Conservation (phyloP, 1,140 invertebrate genomes). For the Coelopa frigida region DNA sequence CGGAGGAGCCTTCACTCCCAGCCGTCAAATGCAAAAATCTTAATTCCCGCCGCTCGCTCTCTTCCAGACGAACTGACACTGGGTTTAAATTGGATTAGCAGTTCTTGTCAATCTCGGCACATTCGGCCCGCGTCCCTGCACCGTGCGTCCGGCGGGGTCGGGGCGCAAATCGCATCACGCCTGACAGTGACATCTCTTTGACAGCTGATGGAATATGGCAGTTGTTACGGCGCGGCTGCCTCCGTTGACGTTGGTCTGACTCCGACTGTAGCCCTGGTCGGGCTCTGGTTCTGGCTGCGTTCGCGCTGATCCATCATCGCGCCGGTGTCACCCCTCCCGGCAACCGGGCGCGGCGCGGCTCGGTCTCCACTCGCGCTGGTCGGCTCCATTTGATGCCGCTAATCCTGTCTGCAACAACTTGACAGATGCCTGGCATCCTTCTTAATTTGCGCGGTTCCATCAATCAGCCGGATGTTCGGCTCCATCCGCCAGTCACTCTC, state of each 20-base stretch:
- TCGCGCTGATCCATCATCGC: slow-evolving; percentile 37
- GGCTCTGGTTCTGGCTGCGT: slow-evolving; percentile 8
- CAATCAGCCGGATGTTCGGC: slow-evolving; percentile 31
- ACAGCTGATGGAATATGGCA: slow-evolving; percentile 41
- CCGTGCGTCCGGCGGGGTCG: slow-evolving; percentile 10
- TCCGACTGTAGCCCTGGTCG: background rate
- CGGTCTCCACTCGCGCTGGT: too few species aligned
- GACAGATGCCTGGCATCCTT: slow-evolving; percentile 34
- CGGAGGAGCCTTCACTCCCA: too few species aligned
- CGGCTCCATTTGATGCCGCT: slow-evolving; percentile 39
- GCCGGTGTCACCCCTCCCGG: too few species aligned
- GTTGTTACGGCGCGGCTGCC: slow-evolving; percentile 1
- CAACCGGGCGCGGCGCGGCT: too few species aligned
- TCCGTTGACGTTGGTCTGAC: slow-evolving; percentile 6
- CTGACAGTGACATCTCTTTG: slow-evolving; percentile 44
- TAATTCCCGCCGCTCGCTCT: slow-evolving; percentile 15
- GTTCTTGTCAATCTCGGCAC: slow-evolving; percentile 40
- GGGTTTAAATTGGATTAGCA: slow-evolving; percentile 44
- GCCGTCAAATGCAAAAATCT: too few species aligned
- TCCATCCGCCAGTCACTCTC: too few species aligned
- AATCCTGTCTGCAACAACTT: slow-evolving; percentile 43
- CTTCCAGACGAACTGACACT: slow-evolving; percentile 44
- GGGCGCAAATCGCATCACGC: slow-evolving; percentile 33
- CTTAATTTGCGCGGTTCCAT: slow-evolving; percentile 43
- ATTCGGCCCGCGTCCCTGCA: slow-evolving; percentile 11